Conservation (phyloP, 2,888 invertebrate species). For the Apamea sordens region DNA sequence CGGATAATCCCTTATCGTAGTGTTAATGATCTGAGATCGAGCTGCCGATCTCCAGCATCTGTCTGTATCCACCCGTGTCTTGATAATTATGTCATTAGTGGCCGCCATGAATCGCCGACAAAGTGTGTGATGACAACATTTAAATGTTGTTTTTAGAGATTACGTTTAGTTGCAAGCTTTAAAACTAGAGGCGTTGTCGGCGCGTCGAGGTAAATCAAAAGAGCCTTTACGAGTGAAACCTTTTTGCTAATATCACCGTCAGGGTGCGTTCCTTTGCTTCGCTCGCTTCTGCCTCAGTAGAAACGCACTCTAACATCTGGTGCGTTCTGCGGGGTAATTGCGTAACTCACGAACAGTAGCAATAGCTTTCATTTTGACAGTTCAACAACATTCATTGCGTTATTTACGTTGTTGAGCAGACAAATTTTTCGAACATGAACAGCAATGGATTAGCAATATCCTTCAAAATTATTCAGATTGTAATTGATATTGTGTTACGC, state of each 20-base stretch:
- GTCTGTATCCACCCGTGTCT: conserved; percentile 1
- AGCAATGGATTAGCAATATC: no score
- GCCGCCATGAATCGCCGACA: not conserved
- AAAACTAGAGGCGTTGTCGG: not conserved
- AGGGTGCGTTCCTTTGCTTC: not conserved
- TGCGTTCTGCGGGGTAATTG: not conserved
- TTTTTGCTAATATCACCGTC: not conserved
- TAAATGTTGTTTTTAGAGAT: not conserved
- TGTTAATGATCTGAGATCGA: not conserved
- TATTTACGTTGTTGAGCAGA: no score
- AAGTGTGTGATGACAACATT: not conserved
- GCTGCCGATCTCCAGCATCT: not conserved
- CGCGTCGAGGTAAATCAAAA: not conserved
- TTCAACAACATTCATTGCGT: no score
- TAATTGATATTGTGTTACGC: no score
- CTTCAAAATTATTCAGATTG: no score
- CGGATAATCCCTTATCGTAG: not conserved
- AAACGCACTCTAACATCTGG: not conserved
- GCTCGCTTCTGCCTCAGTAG: not conserved
- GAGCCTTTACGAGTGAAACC: not conserved
- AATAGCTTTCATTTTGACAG: no score
- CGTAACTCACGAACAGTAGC: no score
- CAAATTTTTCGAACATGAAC: no score
- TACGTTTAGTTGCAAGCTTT: not conserved
- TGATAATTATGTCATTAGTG: conserved; percentile 3